Evolutionary conservation across 2,888 invertebrate genomes (phyloP).

Genomic region (Habrosyne pyritoides): DNA sequence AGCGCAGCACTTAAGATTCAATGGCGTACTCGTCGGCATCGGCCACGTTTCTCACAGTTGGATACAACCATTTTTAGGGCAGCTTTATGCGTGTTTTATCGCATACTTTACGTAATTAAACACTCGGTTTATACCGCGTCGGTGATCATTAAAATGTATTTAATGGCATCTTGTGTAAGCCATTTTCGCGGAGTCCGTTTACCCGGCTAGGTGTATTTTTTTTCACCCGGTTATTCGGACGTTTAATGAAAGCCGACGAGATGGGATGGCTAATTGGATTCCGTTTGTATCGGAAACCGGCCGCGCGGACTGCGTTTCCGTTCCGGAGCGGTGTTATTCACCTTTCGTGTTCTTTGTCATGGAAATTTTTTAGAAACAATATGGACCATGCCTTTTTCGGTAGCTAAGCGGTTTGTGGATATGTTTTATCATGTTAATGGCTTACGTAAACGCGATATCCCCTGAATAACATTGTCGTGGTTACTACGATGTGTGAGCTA

Average conservation of each 20-base stretch:
- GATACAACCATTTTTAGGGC: constrained; percentile 35
- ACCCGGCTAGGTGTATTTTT: constrained; percentile 49
- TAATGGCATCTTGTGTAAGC: constrained; percentile 60
- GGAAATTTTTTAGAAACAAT: constrained; percentile 36
- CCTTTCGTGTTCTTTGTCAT: constrained; percentile 54
- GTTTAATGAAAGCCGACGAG: constrained; percentile 67
- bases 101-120: constrained; percentile 57
- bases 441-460: constrained; percentile 3
- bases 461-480: background rate
- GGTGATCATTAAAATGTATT: constrained; percentile 58
- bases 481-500: background rate
- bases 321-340: constrained; percentile 51
- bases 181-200: constrained; percentile 51
- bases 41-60: constrained; percentile 40
- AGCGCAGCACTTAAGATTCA: constrained; percentile 9
- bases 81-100: constrained; percentile 48
- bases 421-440: background rate
- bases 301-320: constrained; percentile 53
- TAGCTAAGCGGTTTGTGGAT: constrained; percentile 1
- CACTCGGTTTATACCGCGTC: constrained; percentile 44
- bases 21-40: constrained; percentile 24
- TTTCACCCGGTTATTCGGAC: constrained; percentile 58
- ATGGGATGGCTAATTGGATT: constrained; percentile 76
- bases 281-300: constrained; percentile 68
- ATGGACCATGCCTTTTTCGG: constrained; percentile 2